Percentiles rank a stretch among this genome's conserved stretches.
These are phyloP conservation scores for Taeniopygia guttata DNA, from an alignment of 2,797 vertebrate genomes.

Conservation along the genomic window DNA sequence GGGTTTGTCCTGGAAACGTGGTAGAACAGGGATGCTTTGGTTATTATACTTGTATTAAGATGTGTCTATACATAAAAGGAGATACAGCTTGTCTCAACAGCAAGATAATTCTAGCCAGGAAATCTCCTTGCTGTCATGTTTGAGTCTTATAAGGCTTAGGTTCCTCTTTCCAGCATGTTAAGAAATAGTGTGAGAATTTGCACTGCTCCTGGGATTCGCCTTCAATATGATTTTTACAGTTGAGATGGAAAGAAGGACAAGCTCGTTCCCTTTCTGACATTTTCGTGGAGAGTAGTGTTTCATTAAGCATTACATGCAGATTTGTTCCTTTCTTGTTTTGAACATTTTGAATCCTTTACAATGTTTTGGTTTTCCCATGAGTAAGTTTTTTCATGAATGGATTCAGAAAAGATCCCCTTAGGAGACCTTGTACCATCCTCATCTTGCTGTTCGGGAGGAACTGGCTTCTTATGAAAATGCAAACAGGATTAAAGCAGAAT, in stretches of 20 bases:
- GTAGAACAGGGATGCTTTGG: not conserved
- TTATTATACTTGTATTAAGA: not conserved
- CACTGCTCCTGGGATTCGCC: not conserved
- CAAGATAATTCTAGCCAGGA: not conserved
- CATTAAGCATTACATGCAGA: not conserved
- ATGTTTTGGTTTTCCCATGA: not conserved
- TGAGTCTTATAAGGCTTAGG: not conserved
- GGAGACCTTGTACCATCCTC: not conserved
- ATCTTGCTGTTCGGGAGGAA: not conserved
- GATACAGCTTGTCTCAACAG: not conserved
- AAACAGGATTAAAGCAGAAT: slow-evolving; percentile 43
- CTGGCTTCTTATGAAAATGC: not conserved
- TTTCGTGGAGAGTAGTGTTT: not conserved
- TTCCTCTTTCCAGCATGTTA: not conserved
- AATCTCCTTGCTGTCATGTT: not conserved
- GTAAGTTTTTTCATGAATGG: not conserved
- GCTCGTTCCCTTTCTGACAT: not conserved
- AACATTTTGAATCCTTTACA: not conserved
- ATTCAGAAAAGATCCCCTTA: not conserved
- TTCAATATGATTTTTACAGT: not conserved
- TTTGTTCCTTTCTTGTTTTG: not conserved
- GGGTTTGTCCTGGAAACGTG: not conserved
- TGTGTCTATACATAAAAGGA: not conserved
- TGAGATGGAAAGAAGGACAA: not conserved
- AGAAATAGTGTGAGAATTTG: not conserved